Conservation (phyloP, 35 echinoderm and acorn worm species). For the Apostichopus californicus region DNA sequence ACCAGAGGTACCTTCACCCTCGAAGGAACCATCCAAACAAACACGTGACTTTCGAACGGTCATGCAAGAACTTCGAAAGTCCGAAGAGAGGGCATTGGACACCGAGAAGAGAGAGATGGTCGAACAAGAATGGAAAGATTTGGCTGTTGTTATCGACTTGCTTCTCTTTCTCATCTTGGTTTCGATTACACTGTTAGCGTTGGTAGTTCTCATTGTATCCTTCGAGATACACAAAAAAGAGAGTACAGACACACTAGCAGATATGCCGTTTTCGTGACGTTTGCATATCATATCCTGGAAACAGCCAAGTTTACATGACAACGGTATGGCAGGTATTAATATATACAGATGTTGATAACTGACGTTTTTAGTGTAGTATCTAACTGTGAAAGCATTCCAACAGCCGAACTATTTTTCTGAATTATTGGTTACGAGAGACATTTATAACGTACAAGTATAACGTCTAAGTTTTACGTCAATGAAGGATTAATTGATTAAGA, state of each 20-base stretch:
- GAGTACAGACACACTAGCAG: background rate
- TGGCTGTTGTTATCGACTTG: constrained; percentile 32
- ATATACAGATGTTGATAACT: too few relatives aligned
- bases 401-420: too few relatives aligned
- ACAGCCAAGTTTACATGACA: too few relatives aligned
- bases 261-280: too few relatives aligned
- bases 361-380: too few relatives aligned
- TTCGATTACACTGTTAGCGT: background rate
- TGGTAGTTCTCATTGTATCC: constrained; percentile 14
- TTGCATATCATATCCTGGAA: too few relatives aligned
- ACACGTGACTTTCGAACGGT: constrained; percentile 22
- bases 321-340: too few relatives aligned
- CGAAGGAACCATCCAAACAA: background rate
- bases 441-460: too few relatives aligned
- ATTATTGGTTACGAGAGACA: too few relatives aligned
- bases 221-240: constrained; percentile 5
- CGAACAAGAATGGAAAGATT: constrained; percentile 55
- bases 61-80: constrained; percentile 28
- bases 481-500: too few relatives aligned
- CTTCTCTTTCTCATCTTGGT: constrained; percentile 31
- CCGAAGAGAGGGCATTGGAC: constrained; percentile 28
- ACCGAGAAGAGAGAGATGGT: constrained; percentile 28
- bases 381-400: too few relatives aligned
- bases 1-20: background rate
- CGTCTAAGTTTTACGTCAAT: too few relatives aligned